Evolutionary conservation across 2,113 vertebrate species (phyloP).

Genomic region (Chaetodon trifascialis): DNA sequence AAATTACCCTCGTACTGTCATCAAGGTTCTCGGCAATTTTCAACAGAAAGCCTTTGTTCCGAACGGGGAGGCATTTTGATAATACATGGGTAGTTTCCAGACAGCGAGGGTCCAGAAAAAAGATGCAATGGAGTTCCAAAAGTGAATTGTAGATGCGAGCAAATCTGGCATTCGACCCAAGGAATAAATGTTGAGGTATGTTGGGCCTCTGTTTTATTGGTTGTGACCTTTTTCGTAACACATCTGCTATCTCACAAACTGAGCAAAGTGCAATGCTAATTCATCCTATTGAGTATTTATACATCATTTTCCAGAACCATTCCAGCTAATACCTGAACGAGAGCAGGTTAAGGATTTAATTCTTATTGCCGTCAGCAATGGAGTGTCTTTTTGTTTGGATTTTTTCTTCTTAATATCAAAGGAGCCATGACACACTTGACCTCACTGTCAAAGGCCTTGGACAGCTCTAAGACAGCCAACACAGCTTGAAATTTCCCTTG

Average conservation of each 20-base stretch:
- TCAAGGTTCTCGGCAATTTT: neutral
- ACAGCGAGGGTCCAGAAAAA: neutral
- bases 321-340: neutral
- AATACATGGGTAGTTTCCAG: neutral
- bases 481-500: neutral
- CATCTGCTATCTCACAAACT: neutral
- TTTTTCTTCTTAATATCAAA: neutral
- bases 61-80: neutral
- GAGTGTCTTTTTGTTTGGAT: neutral
- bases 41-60: slow-evolving; percentile 1
- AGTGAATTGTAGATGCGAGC: neutral
- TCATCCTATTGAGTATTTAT: neutral
- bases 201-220: neutral
- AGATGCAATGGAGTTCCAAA: neutral
- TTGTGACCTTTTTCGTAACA: neutral
- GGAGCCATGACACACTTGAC: neutral
- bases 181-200: neutral
- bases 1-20: neutral
- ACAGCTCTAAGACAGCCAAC: neutral
- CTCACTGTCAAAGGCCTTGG: neutral
- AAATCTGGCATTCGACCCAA: neutral
- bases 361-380: neutral
- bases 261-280: neutral
- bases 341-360: neutral
- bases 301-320: neutral